phyloP scores from a whole-genome alignment of 2,797 vertebrate species.

The Catostomus latipinnis region DNA sequence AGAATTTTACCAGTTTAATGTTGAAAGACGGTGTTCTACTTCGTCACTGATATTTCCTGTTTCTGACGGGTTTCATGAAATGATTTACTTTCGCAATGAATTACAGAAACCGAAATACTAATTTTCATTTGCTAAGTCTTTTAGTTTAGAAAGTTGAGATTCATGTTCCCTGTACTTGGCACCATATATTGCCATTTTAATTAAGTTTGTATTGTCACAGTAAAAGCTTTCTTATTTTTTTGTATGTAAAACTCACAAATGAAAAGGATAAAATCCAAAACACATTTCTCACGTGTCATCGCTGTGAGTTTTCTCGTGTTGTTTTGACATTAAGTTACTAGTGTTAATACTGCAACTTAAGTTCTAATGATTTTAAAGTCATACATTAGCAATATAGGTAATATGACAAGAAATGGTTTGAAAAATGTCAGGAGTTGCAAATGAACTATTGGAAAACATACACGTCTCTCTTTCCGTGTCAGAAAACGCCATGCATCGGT shows the following conservation, averaged over 20 bases:
- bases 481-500: conserved; percentile 86
- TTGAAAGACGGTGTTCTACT: conserved; percentile 87
- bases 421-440: conserved; percentile 79
- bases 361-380: conserved; percentile 67
- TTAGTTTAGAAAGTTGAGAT: conserved; percentile 89
- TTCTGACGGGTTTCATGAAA: conserved; percentile 88
- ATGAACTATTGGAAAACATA: conserved; percentile 81
- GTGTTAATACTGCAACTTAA: conserved; percentile 81
- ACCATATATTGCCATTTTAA: conserved; percentile 86
- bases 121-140: conserved; percentile 82
- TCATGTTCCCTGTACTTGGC: conserved; percentile 86
- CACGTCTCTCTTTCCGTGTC: conserved; percentile 81
- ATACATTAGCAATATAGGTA: conserved; percentile 70
- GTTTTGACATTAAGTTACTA: conserved; percentile 82
- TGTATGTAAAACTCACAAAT: conserved; percentile 72
- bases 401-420: conserved; percentile 74
- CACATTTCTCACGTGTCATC: conserved; percentile 81
- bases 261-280: too few species aligned
- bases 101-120: conserved; percentile 81
- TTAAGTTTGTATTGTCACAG: conserved; percentile 91
- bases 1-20: conserved; percentile 85
- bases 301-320: conserved; percentile 83
- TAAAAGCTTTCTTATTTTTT: conserved; percentile 82
- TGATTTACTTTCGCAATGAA: conserved; percentile 84
- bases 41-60: conserved; percentile 63